Conservation (phyloP, 2,797 vertebrate species). For the Etheostoma perlongum region DNA sequence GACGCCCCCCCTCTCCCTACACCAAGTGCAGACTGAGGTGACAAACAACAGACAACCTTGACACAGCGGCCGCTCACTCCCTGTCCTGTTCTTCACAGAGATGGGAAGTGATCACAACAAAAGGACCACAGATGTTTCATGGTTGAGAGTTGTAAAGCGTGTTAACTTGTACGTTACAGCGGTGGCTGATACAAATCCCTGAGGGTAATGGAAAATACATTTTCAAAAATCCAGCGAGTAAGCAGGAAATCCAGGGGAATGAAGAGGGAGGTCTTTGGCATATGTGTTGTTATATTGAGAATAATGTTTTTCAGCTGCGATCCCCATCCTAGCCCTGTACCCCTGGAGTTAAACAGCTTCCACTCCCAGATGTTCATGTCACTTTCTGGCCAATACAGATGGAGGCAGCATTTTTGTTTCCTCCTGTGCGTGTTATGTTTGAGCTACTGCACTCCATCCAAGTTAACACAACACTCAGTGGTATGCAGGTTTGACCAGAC, state of each 20-base stretch:
- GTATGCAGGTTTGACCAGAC: background rate
- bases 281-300: background rate
- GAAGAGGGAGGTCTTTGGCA: background rate
- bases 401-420: background rate
- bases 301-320: constrained; percentile 13
- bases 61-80: background rate
- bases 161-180: background rate
- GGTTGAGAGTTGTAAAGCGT: background rate
- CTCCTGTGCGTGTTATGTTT: background rate
- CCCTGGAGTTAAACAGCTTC: constrained; percentile 29
- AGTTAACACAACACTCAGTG: background rate
- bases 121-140: background rate
- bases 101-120: background rate
- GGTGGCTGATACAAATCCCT: background rate
- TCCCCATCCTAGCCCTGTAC: constrained; percentile 53
- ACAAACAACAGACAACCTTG: constrained; percentile 23
- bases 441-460: background rate
- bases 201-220: background rate
- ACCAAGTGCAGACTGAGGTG: background rate
- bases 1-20: background rate
- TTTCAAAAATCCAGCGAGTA: background rate
- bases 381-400: constrained; percentile 26
- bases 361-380: constrained; percentile 41
- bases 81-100: constrained; percentile 2
- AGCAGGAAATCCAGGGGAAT: background rate